Conservation (phyloP, 2,888 invertebrate species). For the Halocaridina rubra region DNA sequence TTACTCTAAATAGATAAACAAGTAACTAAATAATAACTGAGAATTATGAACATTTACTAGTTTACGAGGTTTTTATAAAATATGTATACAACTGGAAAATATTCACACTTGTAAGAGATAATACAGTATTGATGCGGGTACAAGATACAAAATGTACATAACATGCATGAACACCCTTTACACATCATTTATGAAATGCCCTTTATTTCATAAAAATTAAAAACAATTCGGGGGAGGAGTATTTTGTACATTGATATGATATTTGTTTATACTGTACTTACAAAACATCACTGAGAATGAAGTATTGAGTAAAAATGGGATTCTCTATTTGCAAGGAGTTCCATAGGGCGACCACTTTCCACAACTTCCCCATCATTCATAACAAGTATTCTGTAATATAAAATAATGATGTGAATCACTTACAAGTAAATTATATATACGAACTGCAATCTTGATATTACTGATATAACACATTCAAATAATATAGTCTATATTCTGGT, state of each 20-base stretch:
- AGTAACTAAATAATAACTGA: no score
- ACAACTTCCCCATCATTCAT: slow-evolving; percentile 38
- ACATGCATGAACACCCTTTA: not conserved
- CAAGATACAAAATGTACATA: not conserved
- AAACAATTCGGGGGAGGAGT: not conserved
- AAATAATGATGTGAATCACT: no score
- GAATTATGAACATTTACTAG: no score
- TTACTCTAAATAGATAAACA: no score
- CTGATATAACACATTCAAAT: not conserved
- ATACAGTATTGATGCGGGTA: no score
- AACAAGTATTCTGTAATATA: slow-evolving; percentile 27
- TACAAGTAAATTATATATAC: no score
- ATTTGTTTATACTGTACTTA: not conserved
- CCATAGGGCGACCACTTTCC: slow-evolving; percentile 75
- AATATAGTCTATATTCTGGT: not conserved
- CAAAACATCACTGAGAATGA: slow-evolving; percentile 20
- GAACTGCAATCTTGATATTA: no score
- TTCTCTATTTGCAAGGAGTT: slow-evolving; percentile 74
- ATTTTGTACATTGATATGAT: not conserved
- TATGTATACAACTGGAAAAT: no score
- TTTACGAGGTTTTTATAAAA: no score
- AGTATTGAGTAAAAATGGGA: slow-evolving; percentile 74
- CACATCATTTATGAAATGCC: not conserved
- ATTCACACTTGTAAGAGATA: no score
- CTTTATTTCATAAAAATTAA: not conserved